These are phyloP conservation scores for Neogobius melanostomus DNA, from an alignment of 2,113 vertebrate genomes.

Conservation along the genomic window DNA sequence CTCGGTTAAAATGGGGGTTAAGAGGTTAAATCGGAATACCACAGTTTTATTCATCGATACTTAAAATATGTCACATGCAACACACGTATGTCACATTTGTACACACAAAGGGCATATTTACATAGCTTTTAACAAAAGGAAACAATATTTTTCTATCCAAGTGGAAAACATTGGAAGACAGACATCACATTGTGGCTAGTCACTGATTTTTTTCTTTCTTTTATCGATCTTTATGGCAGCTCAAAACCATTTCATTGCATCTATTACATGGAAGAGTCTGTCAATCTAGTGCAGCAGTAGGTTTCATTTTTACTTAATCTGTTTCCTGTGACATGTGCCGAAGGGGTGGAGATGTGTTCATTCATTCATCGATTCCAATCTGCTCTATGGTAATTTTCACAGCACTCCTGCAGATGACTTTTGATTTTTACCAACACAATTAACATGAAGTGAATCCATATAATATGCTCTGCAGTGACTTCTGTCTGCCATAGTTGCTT, in stretches of 20 bases:
- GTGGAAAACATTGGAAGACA: too few species aligned
- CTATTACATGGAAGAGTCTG: not conserved
- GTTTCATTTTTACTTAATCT: conserved; percentile 2
- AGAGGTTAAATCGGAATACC: too few species aligned
- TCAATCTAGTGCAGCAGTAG: conserved; percentile 1
- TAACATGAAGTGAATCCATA: too few species aligned
- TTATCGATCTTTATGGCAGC: not conserved
- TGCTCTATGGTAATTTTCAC: not conserved
- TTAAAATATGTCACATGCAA: too few species aligned
- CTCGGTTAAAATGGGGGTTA: too few species aligned
- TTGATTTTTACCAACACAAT: too few species aligned
- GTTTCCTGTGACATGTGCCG: conserved; percentile 6
- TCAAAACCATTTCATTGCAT: not conserved
- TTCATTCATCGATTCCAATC: conserved; percentile 1
- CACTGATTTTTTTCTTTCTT: not conserved
- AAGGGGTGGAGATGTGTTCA: not conserved
- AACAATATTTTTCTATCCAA: too few species aligned
- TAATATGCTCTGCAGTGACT: not conserved
- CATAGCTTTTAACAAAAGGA: too few species aligned
- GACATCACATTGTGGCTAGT: not conserved
- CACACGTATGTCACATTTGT: too few species aligned
- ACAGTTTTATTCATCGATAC: too few species aligned
- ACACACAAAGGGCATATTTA: too few species aligned
- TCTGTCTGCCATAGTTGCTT: not conserved
- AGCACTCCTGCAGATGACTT: not conserved